These are phyloP conservation scores for Myripristis murdjan DNA, from an alignment of 2,797 vertebrate species.

Conservation along the genomic window DNA sequence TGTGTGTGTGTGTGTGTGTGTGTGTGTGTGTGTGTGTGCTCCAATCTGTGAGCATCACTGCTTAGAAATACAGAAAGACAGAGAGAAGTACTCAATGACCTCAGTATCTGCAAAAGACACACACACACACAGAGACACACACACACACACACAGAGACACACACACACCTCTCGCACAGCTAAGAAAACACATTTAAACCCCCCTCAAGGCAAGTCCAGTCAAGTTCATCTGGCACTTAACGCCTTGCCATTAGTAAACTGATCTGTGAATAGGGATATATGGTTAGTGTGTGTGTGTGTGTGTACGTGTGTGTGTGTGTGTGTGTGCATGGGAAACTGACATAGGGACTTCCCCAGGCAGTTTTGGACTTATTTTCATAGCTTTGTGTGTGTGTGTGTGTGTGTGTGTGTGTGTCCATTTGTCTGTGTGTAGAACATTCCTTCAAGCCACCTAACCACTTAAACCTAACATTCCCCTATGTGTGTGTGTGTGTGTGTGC, in stretches of 20 bases:
- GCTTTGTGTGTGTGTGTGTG: no score
- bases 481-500: slow-evolving; percentile 9
- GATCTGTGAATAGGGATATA: slow-evolving; percentile 60
- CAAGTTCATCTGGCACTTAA: slow-evolving; percentile 67
- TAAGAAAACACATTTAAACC: slow-evolving; percentile 65
- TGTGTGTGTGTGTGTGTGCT: background rate
- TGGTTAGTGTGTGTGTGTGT: slow-evolving; percentile 28
- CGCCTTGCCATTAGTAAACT: slow-evolving; percentile 59
- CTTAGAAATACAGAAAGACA: background rate
- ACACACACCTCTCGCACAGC: slow-evolving; percentile 28
- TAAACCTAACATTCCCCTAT: slow-evolving; percentile 15
- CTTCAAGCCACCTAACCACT: slow-evolving; percentile 43
- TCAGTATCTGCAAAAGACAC: slow-evolving; percentile 27
- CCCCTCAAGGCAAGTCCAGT: slow-evolving; percentile 59
- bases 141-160: slow-evolving; percentile 6
- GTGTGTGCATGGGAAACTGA: slow-evolving; percentile 50
- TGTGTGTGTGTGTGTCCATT: slow-evolving; percentile 27
- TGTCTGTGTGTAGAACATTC: slow-evolving; percentile 46
- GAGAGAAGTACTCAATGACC: slow-evolving; percentile 26
- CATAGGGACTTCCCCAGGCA: slow-evolving; percentile 36
- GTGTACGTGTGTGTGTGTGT: slow-evolving; percentile 21
- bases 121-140: slow-evolving; percentile 1
- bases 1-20: background rate
- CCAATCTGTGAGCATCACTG: no score
- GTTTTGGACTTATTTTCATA: slow-evolving; percentile 58